Evolutionary conservation across 2,888 invertebrate species (phyloP), one percentile per base, ranked within the genome.

Genomic region (Diplolepis rosae): DNA sequence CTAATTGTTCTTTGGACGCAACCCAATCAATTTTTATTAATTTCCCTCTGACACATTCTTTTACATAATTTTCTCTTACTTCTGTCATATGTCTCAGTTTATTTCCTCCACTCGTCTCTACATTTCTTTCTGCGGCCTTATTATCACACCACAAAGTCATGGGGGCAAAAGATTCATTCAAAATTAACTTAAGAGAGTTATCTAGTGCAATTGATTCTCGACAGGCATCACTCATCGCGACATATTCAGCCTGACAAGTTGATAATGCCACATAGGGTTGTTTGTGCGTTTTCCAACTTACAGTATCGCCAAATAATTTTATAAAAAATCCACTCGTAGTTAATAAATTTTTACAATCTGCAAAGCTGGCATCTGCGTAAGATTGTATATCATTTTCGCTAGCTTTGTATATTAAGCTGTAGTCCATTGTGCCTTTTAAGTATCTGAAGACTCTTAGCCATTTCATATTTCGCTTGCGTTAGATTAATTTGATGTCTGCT

Each of bases 111-210:
- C 13, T 68, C n/a, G 32, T 69, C 18, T 71, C 66, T 35, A 66
- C 66, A 32, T 65, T 65, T 50, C 71, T 71, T 50, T 32, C 65
- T 35, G 80, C 79, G 24, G 79, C 77, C 71, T 71, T 76, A 61
- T 80, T 79, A 42, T 80, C 75, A 35, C 77, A 79, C 73, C 76
- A 79, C 9, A 79, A 22, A 30, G 42, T 72, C 11, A 76, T 69
- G 3, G 78, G 76, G 66, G 30, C 73, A 28, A 74, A 71, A 5
- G 69, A 56, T 4, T 74, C 61, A 51, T 66, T 61, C 9, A 77
- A 13, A 22, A 71, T 74, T 61, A 78, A 42, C 15, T 70, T 72
- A 9, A 77, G 24, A 18, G 78, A 76, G 67, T 75, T 76, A 56
- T 77, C 30, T 15, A 78, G 22, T 15, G 75, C 52, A 22, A 75